Conservation (phyloP, 2,888 invertebrate genomes). For the Chelonus formosanus region DNA sequence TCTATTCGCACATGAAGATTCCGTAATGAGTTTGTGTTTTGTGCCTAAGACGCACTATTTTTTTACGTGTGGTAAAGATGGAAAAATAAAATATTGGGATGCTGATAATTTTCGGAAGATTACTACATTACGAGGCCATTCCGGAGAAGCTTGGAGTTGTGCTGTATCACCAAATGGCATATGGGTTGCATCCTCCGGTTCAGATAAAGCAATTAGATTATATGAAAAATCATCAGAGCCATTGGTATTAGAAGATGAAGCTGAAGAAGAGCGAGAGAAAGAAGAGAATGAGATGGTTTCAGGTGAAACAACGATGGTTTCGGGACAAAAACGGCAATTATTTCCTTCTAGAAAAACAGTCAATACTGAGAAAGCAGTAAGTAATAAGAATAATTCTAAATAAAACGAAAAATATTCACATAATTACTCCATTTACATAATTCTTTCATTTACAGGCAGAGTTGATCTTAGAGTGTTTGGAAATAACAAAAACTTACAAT, state of each 20-base stretch:
- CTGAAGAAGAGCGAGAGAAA: conserved; percentile 85
- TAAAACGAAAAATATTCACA: not conserved
- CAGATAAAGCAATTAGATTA: conserved; percentile 86
- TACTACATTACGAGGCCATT: conserved; percentile 85
- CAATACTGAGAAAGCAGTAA: conserved; percentile 86
- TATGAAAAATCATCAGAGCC: conserved; percentile 88
- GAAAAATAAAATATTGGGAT: conserved; percentile 97
- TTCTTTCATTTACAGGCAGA: conserved; percentile 73
- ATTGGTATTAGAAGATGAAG: conserved; percentile 90
- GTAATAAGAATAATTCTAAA: conserved; percentile 51
- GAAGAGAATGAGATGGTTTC: conserved; percentile 77
- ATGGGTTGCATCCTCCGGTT: conserved; percentile 81
- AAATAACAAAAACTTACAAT: conserved; percentile 74
- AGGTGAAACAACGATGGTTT: conserved; percentile 75
- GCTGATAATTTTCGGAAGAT: conserved; percentile 91
- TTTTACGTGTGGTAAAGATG: conserved; percentile 93
- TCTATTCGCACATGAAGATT: conserved; percentile 95
- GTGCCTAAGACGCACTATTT: conserved; percentile 91
- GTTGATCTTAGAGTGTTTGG: conserved; percentile 89
- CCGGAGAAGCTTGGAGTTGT: conserved; percentile 80
- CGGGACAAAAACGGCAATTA: conserved; percentile 78
- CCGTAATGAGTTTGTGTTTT: conserved; percentile 88
- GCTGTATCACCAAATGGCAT: conserved; percentile 84
- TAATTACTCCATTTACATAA: not conserved
- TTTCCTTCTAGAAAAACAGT: conserved; percentile 89